Evolutionary conservation across 2,888 invertebrate genomes (phyloP).

Genomic region (Trissolcus brochymenae): DNA sequence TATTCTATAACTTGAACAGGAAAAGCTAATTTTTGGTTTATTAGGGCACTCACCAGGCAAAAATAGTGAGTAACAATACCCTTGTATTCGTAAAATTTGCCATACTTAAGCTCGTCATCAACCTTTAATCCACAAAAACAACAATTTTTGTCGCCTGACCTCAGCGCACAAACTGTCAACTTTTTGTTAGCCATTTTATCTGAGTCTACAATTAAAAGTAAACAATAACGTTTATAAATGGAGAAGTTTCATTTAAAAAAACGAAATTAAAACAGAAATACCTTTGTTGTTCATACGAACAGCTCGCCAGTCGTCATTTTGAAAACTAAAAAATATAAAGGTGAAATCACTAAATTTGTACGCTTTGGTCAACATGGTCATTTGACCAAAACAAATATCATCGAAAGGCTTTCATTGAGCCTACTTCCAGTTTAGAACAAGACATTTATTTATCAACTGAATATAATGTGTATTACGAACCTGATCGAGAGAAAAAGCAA

Average conservation of each 20-base stretch:
- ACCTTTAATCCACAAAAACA: conserved; percentile 78
- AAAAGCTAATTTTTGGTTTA: conserved; percentile 1
- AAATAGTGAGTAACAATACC: conserved; percentile 84
- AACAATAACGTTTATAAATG: no score
- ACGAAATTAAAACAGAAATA: neutral
- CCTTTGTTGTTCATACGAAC: neutral
- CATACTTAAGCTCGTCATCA: conserved; percentile 79
- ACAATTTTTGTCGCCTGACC: conserved; percentile 69
- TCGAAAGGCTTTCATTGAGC: no score
- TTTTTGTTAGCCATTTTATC: neutral
- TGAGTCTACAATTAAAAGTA: neutral
- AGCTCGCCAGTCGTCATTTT: no score
- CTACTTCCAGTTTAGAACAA: no score
- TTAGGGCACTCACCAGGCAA: conserved; percentile 80
- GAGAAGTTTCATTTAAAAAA: neutral
- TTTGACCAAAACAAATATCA: no score
- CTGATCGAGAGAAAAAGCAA: no score
- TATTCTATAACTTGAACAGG: neutral
- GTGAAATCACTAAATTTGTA: no score
- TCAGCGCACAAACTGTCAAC: no score
- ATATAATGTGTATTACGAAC: no score
- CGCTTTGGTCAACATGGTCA: no score
- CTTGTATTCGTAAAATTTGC: conserved; percentile 79
- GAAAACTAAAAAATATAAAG: no score
- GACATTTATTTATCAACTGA: no score